Evolutionary conservation across 2,888 invertebrate species (phyloP).

Genomic region (Sesia bembeciformis): DNA sequence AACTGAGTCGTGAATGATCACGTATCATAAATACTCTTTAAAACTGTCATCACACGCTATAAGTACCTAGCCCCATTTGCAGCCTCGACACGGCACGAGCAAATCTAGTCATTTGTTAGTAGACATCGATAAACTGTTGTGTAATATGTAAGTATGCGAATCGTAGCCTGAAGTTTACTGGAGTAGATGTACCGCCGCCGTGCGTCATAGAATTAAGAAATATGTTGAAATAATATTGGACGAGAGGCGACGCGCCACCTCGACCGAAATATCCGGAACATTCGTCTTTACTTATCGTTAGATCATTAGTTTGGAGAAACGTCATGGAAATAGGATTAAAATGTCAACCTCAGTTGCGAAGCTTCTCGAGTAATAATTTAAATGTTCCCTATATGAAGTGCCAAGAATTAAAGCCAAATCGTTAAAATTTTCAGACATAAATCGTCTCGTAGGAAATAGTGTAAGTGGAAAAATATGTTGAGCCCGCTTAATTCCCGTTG

Average conservation of each 20-base stretch:
- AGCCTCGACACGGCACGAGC: constrained; percentile 55
- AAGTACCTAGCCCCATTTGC: constrained; percentile 61
- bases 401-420: no score
- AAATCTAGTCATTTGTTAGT: constrained; percentile 60
- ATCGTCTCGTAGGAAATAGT: not conserved
- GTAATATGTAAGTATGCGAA: constrained; percentile 36
- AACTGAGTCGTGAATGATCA: constrained; percentile 27
- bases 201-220: constrained; percentile 52
- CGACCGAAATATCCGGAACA: constrained; percentile 52
- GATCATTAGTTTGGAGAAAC: constrained; percentile 10
- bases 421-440: no score
- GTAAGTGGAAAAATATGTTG: constrained; percentile 30
- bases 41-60: constrained; percentile 51
- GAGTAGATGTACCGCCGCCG: constrained; percentile 46
- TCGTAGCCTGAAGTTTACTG: constrained; percentile 36
- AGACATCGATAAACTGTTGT: constrained; percentile 66
- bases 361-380: not conserved
- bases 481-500: constrained; percentile 42
- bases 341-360: constrained; percentile 11
- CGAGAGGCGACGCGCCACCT: constrained; percentile 33
- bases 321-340: constrained; percentile 34
- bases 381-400: no score
- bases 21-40: constrained; percentile 19
- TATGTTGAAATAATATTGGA: constrained; percentile 38
- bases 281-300: constrained; percentile 13